Base-by-base conservation (phyloP, 2,113 vertebrate species). In the Vidua macroura region DNA sequence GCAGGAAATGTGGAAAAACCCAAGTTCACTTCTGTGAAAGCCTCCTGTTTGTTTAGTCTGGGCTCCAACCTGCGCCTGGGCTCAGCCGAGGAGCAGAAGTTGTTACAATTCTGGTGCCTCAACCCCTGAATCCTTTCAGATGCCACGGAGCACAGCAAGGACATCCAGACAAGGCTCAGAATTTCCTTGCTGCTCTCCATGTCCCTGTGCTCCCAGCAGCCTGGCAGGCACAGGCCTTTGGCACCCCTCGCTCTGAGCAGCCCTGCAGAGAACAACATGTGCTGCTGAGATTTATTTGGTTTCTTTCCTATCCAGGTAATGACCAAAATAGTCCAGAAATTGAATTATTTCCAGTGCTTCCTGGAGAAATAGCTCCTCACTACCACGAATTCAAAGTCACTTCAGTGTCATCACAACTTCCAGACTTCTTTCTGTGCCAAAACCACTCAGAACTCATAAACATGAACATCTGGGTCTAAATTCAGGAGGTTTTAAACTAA, bases 11-110 rank as follows among this genome's bases (percentile, higher is more conserved):
- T 81, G 92, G 84, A 83, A 91, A 95, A 90, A 85, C 43, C 51
- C 55, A 1, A 70, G 70, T 4, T 74, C 2, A 0, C 48, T 52
- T 11, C 52, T 56, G 52, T 8, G 10, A 44, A 83, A 74, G 4
- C 15, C 81, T 82, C 81, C 66, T 30, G 67, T 80, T 94, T 90
- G 67, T 91, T 93, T 89, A 92, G 84, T 91, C 91, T 79, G 67
- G 74, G 78, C 28, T 91, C 43, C 70, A 46, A 46, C 24, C 8
- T 27, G 77, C 0, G 1, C 35, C 53, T 13, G 56, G 35, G 23
- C 86, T 63, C 23, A 8, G 49, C 70, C 66, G 15, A 85, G 69
- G 37, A 77, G 83, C 55, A 78, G 39, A 9, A 41, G 5, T 6
- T 39, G 53, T 46, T 33, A 68, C 79, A 80, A 20, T 55, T n/a